phyloP scores from a whole-genome alignment of 1,140 invertebrate species.

The Phortica variegata region DNA sequence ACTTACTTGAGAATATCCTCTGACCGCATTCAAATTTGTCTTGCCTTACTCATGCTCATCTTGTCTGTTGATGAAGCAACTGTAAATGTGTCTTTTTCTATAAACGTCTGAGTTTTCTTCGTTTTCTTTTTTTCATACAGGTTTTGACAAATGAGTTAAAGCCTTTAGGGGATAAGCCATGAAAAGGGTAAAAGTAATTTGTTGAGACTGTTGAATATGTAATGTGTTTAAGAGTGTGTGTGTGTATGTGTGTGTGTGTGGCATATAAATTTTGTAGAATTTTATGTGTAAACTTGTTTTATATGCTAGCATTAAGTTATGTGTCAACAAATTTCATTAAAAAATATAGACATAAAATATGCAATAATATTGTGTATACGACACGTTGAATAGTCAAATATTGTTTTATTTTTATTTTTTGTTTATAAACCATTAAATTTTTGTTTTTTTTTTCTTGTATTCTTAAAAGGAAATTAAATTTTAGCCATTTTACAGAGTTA shows the following conservation, averaged over 20 bases:
- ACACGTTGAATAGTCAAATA: too few relatives aligned
- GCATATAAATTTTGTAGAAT: too few relatives aligned
- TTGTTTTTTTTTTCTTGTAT: too few relatives aligned
- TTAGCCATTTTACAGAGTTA: too few relatives aligned
- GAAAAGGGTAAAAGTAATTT: slow-evolving; percentile 52
- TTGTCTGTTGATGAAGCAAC: slow-evolving; percentile 6
- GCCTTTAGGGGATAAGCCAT: slow-evolving; percentile 37
- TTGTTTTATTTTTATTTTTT: too few relatives aligned
- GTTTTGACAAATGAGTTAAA: slow-evolving; percentile 54
- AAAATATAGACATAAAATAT: too few relatives aligned
- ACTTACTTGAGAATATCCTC: too few relatives aligned
- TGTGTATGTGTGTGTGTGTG: neutral
- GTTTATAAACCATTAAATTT: slow-evolving; percentile 21
- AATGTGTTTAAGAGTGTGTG: slow-evolving; percentile 17
- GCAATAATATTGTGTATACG: too few relatives aligned
- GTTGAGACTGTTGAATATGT: slow-evolving; percentile 50
- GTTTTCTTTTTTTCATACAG: slow-evolving; percentile 36
- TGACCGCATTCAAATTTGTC: neutral
- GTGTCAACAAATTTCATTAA: too few relatives aligned
- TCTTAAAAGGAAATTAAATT: slow-evolving; percentile 8
- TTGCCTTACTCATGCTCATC: neutral
- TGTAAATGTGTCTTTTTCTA: neutral
- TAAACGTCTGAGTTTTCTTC: slow-evolving; percentile 10
- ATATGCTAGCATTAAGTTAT: too few relatives aligned
- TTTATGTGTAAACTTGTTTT: too few relatives aligned